Percentiles rank a stretch among this genome's conserved stretches.
Evolutionary conservation across 2,797 vertebrate genomes (phyloP).

Genomic region (Pygocentrus nattereri): DNA sequence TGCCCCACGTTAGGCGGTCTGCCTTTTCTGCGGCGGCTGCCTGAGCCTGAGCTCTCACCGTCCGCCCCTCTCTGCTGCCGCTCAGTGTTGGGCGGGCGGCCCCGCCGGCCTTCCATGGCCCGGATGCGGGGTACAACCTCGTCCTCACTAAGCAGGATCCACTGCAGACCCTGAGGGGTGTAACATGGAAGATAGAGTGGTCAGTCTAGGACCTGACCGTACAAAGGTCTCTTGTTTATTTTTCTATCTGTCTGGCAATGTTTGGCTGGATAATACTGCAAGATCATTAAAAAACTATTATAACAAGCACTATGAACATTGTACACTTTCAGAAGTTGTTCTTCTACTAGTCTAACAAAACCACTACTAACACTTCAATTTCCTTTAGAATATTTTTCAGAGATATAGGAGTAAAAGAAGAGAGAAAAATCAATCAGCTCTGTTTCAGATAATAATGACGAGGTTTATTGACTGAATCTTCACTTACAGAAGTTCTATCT

Average conservation of each 20-base stretch:
- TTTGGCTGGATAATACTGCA: background rate
- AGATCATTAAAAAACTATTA: background rate
- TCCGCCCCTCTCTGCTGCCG: conserved; percentile 81
- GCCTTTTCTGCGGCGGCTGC: conserved; percentile 88
- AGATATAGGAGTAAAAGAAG: conserved; percentile 22
- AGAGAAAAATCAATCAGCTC: conserved; percentile 26
- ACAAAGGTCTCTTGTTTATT: background rate
- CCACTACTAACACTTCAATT: background rate
- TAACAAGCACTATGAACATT: background rate
- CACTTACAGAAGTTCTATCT: conserved; percentile 6
- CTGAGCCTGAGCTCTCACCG: conserved; percentile 72
- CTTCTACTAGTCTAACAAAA: background rate
- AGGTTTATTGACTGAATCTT: conserved; percentile 3
- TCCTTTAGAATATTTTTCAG: background rate
- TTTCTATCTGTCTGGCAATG: background rate
- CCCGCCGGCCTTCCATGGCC: conserved; percentile 93
- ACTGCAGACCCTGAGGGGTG: conserved; percentile 91
- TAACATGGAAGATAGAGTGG: conserved; percentile 6
- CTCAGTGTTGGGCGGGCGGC: conserved; percentile 88
- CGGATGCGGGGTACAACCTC: conserved; percentile 93
- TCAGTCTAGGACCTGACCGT: conserved; percentile 11
- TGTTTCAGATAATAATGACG: conserved; percentile 4
- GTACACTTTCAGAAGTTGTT: background rate
- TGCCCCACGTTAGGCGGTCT: conserved; percentile 91
- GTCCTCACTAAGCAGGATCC: conserved; percentile 95